Evolutionary conservation across 2,888 invertebrate species (phyloP).

Genomic region (Nymphalis c-album): DNA sequence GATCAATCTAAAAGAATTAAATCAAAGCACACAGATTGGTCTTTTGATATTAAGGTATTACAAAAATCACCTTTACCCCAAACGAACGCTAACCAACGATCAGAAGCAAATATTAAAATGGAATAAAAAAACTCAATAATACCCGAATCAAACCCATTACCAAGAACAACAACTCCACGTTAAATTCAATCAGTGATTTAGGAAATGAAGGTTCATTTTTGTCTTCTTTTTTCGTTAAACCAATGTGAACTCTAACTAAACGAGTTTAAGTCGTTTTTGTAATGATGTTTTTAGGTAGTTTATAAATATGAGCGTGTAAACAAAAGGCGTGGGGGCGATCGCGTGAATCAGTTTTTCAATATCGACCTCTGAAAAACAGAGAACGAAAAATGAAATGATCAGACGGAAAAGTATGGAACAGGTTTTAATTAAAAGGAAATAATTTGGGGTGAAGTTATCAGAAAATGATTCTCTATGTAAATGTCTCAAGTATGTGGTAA

Average conservation of each 20-base stretch:
- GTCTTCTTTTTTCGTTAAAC: conserved; percentile 15
- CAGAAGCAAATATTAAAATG: conserved; percentile 18
- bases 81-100: conserved; percentile 10
- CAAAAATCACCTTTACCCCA: not conserved
- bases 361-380: conserved; percentile 47
- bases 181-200: conserved; percentile 38
- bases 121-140: conserved; percentile 32
- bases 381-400: conserved; percentile 35
- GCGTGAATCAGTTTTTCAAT: conserved; percentile 50
- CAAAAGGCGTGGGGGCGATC: conserved; percentile 43
- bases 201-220: conserved; percentile 30
- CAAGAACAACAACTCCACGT: conserved; percentile 39
- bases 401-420: conserved; percentile 19
- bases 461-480: too few species aligned
- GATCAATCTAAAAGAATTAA: not conserved
- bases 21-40: not conserved
- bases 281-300: conserved; percentile 26
- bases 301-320: conserved; percentile 46
- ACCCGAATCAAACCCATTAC: conserved; percentile 40
- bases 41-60: not conserved
- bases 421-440: conserved; percentile 10
- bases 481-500: too few species aligned
- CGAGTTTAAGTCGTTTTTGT: conserved; percentile 23
- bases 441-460: not conserved
- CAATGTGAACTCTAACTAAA: conserved; percentile 40